phyloP scores from a whole-genome alignment of 2,797 vertebrate genomes.

The Halcyon badia region DNA sequence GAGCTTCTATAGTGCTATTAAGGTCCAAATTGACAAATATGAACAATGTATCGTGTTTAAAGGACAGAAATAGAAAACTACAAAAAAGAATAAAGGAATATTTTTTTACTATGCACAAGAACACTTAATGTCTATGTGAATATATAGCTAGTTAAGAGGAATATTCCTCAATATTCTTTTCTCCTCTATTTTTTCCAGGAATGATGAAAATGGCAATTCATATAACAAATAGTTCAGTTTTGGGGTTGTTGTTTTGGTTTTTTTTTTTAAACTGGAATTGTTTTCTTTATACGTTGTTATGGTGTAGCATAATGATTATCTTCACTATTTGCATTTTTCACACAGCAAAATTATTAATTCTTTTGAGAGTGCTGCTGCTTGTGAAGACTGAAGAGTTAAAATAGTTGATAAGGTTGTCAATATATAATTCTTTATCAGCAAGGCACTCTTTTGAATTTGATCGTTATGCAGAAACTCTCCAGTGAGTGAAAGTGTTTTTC shows the following conservation, averaged over 20 bases:
- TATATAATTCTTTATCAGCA: neutral
- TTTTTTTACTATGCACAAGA: neutral
- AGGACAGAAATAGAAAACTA: neutral
- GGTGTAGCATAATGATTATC: neutral
- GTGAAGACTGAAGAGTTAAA: neutral
- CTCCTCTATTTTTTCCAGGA: neutral
- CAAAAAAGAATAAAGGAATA: neutral
- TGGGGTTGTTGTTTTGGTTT: neutral
- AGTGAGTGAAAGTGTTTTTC: neutral
- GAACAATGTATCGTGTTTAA: neutral
- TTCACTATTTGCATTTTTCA: neutral
- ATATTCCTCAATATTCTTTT: neutral
- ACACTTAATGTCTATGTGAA: neutral
- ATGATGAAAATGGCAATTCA: neutral
- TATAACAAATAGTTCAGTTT: neutral
- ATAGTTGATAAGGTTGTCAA: neutral
- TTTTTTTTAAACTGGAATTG: neutral
- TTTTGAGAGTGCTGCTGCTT: neutral
- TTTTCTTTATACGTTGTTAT: neutral
- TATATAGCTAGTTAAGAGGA: neutral
- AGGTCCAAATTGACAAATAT: neutral
- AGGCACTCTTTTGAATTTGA: neutral
- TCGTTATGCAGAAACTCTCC: accelerated
- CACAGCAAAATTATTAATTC: neutral
- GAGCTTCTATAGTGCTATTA: neutral